phyloP scores from a whole-genome alignment of 2,797 vertebrate species.

The Acanthurus tractus region DNA sequence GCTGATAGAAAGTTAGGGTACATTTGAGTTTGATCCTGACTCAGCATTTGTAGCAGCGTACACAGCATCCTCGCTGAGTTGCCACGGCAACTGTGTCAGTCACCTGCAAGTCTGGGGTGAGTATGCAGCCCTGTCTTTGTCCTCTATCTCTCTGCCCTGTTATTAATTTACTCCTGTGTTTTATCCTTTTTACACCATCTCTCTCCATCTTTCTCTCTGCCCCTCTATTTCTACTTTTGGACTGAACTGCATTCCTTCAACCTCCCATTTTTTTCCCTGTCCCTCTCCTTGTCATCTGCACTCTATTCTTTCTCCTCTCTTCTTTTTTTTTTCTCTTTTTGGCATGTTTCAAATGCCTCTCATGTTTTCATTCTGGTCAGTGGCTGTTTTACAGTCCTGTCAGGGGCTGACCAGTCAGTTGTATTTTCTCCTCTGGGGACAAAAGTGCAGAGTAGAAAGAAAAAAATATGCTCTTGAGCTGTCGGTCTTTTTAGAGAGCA shows the following conservation, averaged over 20 bases:
- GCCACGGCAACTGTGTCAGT: conserved; percentile 74
- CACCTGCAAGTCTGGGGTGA: conserved; percentile 76
- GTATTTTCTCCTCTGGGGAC: not conserved
- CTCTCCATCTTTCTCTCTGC: not conserved
- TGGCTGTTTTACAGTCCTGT: conserved; percentile 20
- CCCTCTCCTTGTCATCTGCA: not conserved
- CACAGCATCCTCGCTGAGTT: conserved; percentile 76
- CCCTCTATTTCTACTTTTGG: not conserved
- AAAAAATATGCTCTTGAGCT: not conserved
- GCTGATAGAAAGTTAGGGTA: conserved; percentile 23
- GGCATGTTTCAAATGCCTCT: not conserved
- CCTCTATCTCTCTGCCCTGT: not conserved
- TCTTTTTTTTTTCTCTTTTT: not conserved
- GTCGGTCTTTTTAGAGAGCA: not conserved
- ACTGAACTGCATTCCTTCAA: not conserved
- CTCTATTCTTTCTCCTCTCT: not conserved
- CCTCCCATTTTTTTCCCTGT: not conserved
- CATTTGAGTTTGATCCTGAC: conserved; percentile 48
- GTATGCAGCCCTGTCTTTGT: conserved; percentile 50
- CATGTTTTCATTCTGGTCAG: conserved; percentile 14
- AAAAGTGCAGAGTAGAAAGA: not conserved
- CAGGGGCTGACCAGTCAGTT: not conserved
- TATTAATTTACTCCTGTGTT: not conserved
- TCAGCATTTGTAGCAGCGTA: conserved; percentile 55
- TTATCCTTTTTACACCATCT: not conserved